Conservation (phyloP, 2,797 vertebrate genomes). For the Hybognathus amarus region DNA sequence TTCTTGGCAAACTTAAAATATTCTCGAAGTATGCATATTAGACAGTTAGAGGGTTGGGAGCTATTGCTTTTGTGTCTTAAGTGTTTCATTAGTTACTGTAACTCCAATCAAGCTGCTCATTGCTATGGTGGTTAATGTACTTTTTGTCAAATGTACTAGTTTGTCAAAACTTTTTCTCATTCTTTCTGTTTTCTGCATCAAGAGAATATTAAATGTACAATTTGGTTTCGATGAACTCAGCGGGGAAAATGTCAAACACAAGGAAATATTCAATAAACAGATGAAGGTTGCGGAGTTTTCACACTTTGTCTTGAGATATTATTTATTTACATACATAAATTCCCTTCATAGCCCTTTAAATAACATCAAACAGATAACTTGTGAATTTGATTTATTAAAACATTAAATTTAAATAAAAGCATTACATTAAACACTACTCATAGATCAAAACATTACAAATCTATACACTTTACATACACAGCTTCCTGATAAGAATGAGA, state of each 20-base stretch:
- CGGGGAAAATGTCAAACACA: conserved; percentile 74
- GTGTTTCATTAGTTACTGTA: conserved; percentile 39
- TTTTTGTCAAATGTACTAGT: conserved; percentile 63
- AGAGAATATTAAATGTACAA: conserved; percentile 71
- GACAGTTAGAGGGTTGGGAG: conserved; percentile 9
- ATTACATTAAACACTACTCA: conserved; percentile 13
- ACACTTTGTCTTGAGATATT: not conserved
- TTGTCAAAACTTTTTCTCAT: conserved; percentile 42
- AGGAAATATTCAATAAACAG: conserved; percentile 79
- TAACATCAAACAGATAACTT: too few relatives aligned
- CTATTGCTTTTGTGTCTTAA: conserved; percentile 37
- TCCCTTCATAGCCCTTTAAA: not conserved
- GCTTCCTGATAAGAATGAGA: conserved; percentile 3
- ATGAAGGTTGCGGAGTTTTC: conserved; percentile 58
- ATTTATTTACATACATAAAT: not conserved
- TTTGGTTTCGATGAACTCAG: conserved; percentile 71
- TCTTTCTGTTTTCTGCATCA: conserved; percentile 64
- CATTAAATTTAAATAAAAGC: conserved; percentile 56
- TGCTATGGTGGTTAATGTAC: conserved; percentile 43
- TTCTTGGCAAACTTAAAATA: conserved; percentile 5
- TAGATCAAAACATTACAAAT: conserved; percentile 48
- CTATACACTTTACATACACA: conserved; percentile 37
- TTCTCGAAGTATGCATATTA: conserved; percentile 17
- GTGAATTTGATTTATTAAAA: conserved; percentile 55
- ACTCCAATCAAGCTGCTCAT: conserved; percentile 38